phyloP scores from a whole-genome alignment of 2,888 invertebrate genomes.

The Willowsia nigromaculata region DNA sequence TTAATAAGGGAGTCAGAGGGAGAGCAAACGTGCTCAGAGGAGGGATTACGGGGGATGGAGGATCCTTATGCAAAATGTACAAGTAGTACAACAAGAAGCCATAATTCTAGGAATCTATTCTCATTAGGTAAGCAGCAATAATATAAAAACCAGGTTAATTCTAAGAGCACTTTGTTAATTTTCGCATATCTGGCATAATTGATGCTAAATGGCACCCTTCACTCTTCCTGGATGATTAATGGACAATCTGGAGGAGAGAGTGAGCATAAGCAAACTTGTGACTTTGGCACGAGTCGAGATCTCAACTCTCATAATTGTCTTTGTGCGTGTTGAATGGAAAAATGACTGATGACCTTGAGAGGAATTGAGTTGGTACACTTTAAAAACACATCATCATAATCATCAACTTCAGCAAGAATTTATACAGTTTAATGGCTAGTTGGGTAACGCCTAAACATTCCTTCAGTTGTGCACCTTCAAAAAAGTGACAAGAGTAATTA shows the following conservation, averaged over 20 bases:
- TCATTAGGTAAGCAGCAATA: conserved; percentile 49
- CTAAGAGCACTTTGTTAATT: neutral
- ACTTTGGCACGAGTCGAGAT: neutral
- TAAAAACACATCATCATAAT: neutral
- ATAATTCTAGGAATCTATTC: conserved; percentile 59
- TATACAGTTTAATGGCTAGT: neutral
- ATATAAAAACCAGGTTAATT: neutral
- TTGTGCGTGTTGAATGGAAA: neutral
- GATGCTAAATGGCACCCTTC: neutral
- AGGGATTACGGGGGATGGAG: neutral
- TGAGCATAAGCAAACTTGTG: neutral
- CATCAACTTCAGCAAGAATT: neutral
- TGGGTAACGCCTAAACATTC: conserved; percentile 55
- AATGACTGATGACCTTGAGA: conserved; percentile 27
- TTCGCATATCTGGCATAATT: neutral
- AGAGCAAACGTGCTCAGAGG: neutral
- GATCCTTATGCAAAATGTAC: conserved; percentile 54
- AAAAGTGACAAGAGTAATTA: conserved; percentile 41
- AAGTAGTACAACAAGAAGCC: conserved; percentile 53
- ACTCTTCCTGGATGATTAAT: conserved; percentile 20
- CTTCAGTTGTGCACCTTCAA: conserved; percentile 28
- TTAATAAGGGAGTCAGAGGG: neutral
- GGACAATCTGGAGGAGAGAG: neutral
- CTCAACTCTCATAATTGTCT: neutral
- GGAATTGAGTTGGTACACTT: conserved; percentile 10